A percentile compares a stretch with the other conserved stretches of the same genome.
These are phyloP conservation scores for Clitarchus hookeri DNA, from an alignment of 2,888 invertebrate genomes.

Conservation along the genomic window DNA sequence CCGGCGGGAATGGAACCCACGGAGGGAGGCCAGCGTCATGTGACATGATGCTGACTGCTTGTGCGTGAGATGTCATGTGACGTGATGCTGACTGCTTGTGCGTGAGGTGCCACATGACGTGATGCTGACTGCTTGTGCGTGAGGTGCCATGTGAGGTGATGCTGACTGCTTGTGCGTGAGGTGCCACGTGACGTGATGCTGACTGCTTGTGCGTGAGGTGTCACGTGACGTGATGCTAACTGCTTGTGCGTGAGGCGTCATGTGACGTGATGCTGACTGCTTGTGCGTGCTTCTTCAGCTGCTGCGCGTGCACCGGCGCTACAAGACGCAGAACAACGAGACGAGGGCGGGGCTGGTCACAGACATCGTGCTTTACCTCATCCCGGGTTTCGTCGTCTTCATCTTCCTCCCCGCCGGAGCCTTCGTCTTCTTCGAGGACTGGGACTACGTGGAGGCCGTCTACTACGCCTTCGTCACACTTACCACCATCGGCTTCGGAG, in stretches of 20 bases:
- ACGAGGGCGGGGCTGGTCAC: slow-evolving; percentile 75
- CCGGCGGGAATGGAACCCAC: no score
- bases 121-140: background rate
- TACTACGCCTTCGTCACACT: slow-evolving; percentile 88
- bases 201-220: background rate
- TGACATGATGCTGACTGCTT: no score
- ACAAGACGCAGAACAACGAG: slow-evolving; percentile 56
- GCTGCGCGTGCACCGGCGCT: slow-evolving; percentile 74
- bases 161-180: background rate
- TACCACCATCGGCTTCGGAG: slow-evolving; percentile 92
- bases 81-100: no score
- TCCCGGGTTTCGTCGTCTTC: slow-evolving; percentile 87
- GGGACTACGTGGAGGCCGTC: slow-evolving; percentile 82
- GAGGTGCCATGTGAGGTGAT: no score
- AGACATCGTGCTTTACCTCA: slow-evolving; percentile 80
- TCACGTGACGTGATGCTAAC: no score
- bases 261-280: background rate
- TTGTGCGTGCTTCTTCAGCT: slow-evolving; percentile 62
- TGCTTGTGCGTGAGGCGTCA: background rate
- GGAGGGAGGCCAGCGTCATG: no score
- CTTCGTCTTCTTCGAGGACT: slow-evolving; percentile 79
- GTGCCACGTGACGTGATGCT: no score
- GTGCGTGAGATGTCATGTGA: no score
- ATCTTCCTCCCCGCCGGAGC: slow-evolving; percentile 84
- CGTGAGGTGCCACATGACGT: no score